Evolutionary conservation across 1,140 invertebrate species (phyloP), one percentile per base, ranked within the genome.

Genomic region (Drosophila cardini): DNA sequence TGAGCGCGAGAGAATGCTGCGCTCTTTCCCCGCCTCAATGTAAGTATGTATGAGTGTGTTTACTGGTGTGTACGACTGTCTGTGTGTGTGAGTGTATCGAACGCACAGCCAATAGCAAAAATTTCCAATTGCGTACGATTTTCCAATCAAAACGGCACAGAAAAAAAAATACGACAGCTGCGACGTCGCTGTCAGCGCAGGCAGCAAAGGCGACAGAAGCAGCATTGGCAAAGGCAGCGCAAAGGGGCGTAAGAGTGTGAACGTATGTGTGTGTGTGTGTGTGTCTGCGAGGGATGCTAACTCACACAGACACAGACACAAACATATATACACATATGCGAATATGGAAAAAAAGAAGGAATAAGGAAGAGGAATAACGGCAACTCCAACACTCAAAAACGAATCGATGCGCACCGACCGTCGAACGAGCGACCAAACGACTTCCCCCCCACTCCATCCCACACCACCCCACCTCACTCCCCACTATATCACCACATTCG

Each of bases 101-200:
- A 87, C 84, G 77, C 76, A 79, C 72, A 78, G 84, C 83, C 84
- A 87, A 89, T 87, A 78, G 83, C 83, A 87, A 87, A 87, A 80
- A 87, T 87, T 87, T 87, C 72, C 80, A 83, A 89, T 86, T 87
- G 84, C 79, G 80, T 84, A 83, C 85, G 84, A 89, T 89, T 89
- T 89, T 89, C 84, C 84, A 89, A 89, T 89, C 84, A 89, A 87
- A 87, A 87, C 72, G 73, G 77, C 72, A 89, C 85, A 80, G 43
- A 64, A 50, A 70, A 79, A 81, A 72, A 58, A 60, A 38, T n/a
- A 57, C 70, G 53, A 58, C 63, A 55, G 64, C 71, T 60, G 63
- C 63, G 70, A 40, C 53, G 58, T 13, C 45, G 42, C 10, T 21
- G 62, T 21, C 10, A 36, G 34, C 63, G 46, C 9, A 9, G 53